Conservation (phyloP, 1,140 invertebrate species). For the Drosophila arizonae region DNA sequence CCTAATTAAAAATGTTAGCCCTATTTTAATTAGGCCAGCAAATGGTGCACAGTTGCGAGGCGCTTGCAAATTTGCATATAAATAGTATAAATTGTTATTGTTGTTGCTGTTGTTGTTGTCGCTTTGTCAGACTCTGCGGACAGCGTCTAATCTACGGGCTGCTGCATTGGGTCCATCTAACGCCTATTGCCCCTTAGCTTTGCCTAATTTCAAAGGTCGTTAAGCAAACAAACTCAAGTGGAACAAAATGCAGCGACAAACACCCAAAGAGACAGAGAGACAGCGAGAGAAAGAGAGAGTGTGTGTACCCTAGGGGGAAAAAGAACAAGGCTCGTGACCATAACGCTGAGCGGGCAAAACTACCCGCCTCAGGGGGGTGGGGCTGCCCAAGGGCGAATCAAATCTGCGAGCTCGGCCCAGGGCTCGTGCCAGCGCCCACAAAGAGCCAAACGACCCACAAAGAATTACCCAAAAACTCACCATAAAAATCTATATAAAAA, state of each 20-base stretch:
- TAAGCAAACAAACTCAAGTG: constrained; percentile 83
- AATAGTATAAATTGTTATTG: constrained; percentile 74
- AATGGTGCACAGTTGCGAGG: constrained; percentile 49
- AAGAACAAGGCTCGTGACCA: constrained; percentile 37
- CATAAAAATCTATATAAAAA: constrained; percentile 75
- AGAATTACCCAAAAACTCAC: constrained; percentile 73
- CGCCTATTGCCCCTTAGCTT: constrained; percentile 72
- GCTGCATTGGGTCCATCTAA: constrained; percentile 44
- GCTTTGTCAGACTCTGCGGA: constrained; percentile 32
- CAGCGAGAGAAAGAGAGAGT: constrained; percentile 9
- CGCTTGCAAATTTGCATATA: constrained; percentile 68
- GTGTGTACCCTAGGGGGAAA: constrained; percentile 18
- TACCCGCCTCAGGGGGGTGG: constrained; percentile 27
- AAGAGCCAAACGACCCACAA: constrained; percentile 59
- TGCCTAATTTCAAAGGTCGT: constrained; percentile 83
- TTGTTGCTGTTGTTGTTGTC: constrained; percentile 37
- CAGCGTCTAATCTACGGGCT: constrained; percentile 48
- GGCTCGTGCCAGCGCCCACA: constrained; percentile 17
- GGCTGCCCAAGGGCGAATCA: constrained; percentile 21
- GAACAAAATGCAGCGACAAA: constrained; percentile 73
- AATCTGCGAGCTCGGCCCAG: constrained; percentile 21
- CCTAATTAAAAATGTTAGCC: constrained; percentile 70
- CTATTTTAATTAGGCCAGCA: constrained; percentile 77
- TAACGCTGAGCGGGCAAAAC: constrained; percentile 45
- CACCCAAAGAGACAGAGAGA: constrained; percentile 23